Base-by-base conservation (phyloP, 2,797 vertebrate genomes). In the Bradypodion pumilum region DNA sequence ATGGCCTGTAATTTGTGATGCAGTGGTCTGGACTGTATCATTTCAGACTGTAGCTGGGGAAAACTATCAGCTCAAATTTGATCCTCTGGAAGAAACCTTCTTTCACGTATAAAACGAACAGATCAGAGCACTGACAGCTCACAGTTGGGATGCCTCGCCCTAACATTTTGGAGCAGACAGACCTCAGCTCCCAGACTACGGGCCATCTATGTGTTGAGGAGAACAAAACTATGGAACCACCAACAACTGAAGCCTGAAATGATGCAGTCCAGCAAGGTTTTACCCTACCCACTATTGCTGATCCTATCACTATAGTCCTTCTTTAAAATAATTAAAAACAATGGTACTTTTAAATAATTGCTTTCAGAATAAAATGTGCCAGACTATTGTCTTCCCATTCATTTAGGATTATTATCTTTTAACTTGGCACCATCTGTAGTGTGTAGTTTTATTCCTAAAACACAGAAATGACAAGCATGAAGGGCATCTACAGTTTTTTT, bases 371-470 rank as follows among this genome's bases (percentile, higher is more conserved):
- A 70, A 46, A 46, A 77, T 16, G 52, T 37, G 27, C 37, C 62
- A 59, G 63, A 59, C 62, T 69, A 77, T 46, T 49, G 44, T 73
- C 29, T 73, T 84, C 63, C 49, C 12, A 19, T 60, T 77, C 4
- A 15, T 78, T 62, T 46, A 62, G 56, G n/a, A 78, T 84, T 84
- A 60, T 78, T 46, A 84, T 68, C 49, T 56, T 56, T 56, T 56
- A 56, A 56, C 12, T 19, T 15, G 52, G 52, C 10, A 19, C 52
- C 56, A 21, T 56, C 52, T 56, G 13, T 21, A 56, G 21, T 21
- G 52, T 56, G 16, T 21, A 21, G 52, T 56, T 56, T n/a, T n/a
- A n/a, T n/a, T n/a, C n/a, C n/a, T 13, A 56, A 49, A 49, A 7
- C 46, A 49, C 6, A 12, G 13, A 49, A 46, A 49, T 7, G 46